Percentiles rank a stretch among this genome's conserved stretches.
Conservation (phyloP, 2,113 vertebrate genomes). For the Gorsachius goisagi region DNA sequence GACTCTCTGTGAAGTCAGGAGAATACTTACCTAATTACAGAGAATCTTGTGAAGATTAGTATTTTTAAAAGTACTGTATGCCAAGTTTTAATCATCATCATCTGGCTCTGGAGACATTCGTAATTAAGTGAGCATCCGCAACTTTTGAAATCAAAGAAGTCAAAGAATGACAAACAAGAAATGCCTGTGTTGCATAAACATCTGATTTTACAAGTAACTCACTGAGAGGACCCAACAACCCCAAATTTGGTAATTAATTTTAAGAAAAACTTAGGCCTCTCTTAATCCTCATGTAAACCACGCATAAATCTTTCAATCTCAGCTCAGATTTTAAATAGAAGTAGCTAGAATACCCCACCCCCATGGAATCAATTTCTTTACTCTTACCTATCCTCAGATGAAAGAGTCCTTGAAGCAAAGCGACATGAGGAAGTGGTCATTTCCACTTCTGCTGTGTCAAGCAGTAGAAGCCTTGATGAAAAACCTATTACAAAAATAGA, state of each 20-base stretch:
- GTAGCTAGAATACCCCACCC: not conserved
- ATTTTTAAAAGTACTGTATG: conserved; percentile 22
- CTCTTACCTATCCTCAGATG: not conserved
- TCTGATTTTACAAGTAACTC: not conserved
- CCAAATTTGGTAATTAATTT: not conserved
- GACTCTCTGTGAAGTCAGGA: not conserved
- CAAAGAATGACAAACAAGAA: not conserved
- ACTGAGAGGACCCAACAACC: not conserved
- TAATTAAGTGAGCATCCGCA: conserved; percentile 33
- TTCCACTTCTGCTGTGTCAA: not conserved
- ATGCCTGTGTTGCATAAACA: not conserved
- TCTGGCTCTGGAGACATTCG: conserved; percentile 11
- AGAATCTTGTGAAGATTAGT: conserved; percentile 47
- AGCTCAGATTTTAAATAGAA: not conserved
- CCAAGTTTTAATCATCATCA: conserved; percentile 51
- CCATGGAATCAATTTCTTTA: not conserved
- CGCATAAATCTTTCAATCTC: not conserved
- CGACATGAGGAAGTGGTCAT: not conserved
- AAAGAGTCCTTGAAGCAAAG: not conserved
- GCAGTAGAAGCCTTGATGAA: not conserved
- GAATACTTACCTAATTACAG: conserved; percentile 48
- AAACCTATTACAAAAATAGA: not conserved
- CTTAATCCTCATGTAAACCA: not conserved
- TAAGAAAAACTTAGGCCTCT: not conserved
- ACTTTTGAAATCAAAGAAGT: conserved; percentile 5